These are phyloP conservation scores for Linnaemya vulpina DNA, from an alignment of 2,888 invertebrate genomes.

Conservation along the genomic window DNA sequence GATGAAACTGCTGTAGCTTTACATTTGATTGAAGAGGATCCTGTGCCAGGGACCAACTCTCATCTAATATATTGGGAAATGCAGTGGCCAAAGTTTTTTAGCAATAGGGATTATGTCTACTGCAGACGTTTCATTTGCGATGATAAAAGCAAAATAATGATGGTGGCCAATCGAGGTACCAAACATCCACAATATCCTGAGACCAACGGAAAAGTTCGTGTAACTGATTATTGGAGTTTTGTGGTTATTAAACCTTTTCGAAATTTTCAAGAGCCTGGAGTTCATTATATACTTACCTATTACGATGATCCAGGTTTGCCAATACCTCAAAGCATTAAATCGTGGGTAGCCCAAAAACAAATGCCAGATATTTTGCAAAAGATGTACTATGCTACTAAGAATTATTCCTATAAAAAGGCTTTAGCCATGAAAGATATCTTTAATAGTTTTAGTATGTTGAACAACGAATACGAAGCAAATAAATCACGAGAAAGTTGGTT, in stretches of 20 bases:
- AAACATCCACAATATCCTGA: slow-evolving; percentile 88
- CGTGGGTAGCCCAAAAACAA: slow-evolving; percentile 90
- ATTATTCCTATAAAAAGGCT: slow-evolving; percentile 84
- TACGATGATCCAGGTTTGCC: slow-evolving; percentile 93
- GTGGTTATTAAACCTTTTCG: slow-evolving; percentile 90
- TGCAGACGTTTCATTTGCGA: slow-evolving; percentile 87
- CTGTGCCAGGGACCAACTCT: slow-evolving; percentile 85
- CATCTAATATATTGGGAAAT: slow-evolving; percentile 95
- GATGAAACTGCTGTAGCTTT: slow-evolving; percentile 90
- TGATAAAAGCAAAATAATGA: slow-evolving; percentile 85
- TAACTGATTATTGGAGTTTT: slow-evolving; percentile 92
- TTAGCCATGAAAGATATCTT: slow-evolving; percentile 81
- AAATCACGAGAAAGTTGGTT: slow-evolving; percentile 78
- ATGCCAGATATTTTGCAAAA: slow-evolving; percentile 90
- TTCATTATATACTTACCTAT: slow-evolving; percentile 91
- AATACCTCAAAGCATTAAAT: slow-evolving; percentile 88
- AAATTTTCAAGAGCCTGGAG: slow-evolving; percentile 80
- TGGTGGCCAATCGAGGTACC: slow-evolving; percentile 88
- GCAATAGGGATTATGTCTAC: slow-evolving; percentile 94
- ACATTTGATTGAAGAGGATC: slow-evolving; percentile 87
- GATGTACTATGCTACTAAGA: slow-evolving; percentile 87
- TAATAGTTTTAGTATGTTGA: slow-evolving; percentile 73
- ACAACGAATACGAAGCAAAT: slow-evolving; percentile 79
- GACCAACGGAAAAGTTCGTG: slow-evolving; percentile 87
- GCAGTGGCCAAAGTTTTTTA: slow-evolving; percentile 92